Evolutionary conservation across 2,888 invertebrate species (phyloP).

Genomic region (Ephialtes manifestator): DNA sequence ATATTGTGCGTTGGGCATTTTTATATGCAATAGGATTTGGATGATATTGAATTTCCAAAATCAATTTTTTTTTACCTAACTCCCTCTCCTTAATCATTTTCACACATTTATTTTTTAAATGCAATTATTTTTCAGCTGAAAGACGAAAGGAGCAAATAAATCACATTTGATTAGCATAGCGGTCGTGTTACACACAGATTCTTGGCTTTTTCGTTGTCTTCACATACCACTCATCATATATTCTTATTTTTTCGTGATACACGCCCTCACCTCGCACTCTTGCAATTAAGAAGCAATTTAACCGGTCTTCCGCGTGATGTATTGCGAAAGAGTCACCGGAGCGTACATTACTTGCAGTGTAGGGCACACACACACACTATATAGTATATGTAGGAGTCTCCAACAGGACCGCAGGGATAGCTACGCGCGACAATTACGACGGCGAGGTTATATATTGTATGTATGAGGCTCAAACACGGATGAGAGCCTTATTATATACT

Average conservation of each 20-base stretch:
- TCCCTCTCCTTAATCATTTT: no score
- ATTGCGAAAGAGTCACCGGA: conserved; percentile 64
- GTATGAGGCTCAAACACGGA: background rate
- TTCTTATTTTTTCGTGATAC: conserved; percentile 56
- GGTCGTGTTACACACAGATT: conserved; percentile 56
- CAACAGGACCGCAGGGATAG: conserved; percentile 24
- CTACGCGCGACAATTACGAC: conserved; percentile 41
- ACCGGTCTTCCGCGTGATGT: conserved; percentile 67
- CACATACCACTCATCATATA: conserved; percentile 17
- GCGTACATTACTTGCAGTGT: conserved; percentile 42
- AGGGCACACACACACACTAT: background rate
- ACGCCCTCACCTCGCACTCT: conserved; percentile 41
- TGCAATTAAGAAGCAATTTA: conserved; percentile 73
- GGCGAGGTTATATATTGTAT: conserved; percentile 3
- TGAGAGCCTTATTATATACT: conserved; percentile 41
- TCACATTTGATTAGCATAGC: conserved; percentile 73
- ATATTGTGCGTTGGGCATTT: no score
- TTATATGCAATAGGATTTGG: no score
- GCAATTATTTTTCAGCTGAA: background rate
- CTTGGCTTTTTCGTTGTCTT: conserved; percentile 58
- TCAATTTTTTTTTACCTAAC: no score
- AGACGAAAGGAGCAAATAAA: no score
- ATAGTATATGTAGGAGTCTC: background rate
- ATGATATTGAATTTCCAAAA: no score
- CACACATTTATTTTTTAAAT: no score